Percentiles rank a stretch among this genome's conserved stretches.
phyloP scores from a whole-genome alignment of 1,140 invertebrate species.

The Caerostris extrusa region DNA sequence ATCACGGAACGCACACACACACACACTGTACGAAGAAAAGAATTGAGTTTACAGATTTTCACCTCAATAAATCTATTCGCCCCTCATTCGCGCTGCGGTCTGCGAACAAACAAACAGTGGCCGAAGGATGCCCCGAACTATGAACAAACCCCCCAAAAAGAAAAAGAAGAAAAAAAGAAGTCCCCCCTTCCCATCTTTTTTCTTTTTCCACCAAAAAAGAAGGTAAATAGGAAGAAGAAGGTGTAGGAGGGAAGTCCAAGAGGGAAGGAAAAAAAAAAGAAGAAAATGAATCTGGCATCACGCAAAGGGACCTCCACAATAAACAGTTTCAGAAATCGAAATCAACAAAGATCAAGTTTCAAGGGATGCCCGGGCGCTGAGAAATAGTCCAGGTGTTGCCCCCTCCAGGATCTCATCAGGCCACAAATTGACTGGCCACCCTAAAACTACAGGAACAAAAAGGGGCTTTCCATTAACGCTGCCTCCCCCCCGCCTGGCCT shows the following conservation, averaged over 20 bases:
- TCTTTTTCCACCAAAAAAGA: slow-evolving; percentile 1
- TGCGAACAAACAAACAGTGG: slow-evolving; percentile 11
- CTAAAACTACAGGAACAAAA: slow-evolving; percentile 73
- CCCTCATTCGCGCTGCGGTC: slow-evolving; percentile 38
- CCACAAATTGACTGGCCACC: slow-evolving; percentile 76
- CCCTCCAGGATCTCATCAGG: slow-evolving; percentile 70
- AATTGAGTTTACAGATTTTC: slow-evolving; percentile 77
- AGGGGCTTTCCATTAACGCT: slow-evolving; percentile 74
- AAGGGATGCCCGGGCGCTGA: slow-evolving; percentile 64
- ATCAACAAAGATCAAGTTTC: slow-evolving; percentile 77
- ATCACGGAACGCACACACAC: neutral
- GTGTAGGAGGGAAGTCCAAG: slow-evolving; percentile 4
- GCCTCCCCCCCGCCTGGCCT: slow-evolving; percentile 15
- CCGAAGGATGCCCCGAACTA: slow-evolving; percentile 45
- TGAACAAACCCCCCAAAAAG: slow-evolving; percentile 36
- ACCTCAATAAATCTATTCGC: slow-evolving; percentile 66
- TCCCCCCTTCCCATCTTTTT: neutral
- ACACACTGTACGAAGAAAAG: neutral
- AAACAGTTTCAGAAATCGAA: slow-evolving; percentile 77
- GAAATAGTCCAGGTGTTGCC: slow-evolving; percentile 62
- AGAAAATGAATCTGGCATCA: slow-evolving; percentile 76
- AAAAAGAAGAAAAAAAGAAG: neutral
- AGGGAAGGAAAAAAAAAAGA: slow-evolving; percentile 45
- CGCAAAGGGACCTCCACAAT: slow-evolving; percentile 68
- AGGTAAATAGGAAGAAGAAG: slow-evolving; percentile 15